phyloP scores from a whole-genome alignment of 2,113 vertebrate species.

The Halcyon malimbica region DNA sequence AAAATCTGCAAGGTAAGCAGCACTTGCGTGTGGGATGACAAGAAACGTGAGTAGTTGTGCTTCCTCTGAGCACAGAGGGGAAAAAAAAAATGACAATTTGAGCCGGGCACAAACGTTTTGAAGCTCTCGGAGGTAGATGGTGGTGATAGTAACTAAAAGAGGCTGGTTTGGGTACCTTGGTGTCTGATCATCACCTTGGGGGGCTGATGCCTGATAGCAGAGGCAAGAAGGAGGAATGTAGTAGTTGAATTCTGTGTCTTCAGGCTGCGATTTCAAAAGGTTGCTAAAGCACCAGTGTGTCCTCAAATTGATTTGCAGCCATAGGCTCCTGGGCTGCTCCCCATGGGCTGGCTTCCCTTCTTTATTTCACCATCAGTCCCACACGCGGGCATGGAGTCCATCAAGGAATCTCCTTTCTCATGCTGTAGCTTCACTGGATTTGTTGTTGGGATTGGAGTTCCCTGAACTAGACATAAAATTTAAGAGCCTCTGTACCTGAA shows the following conservation, averaged over 20 bases:
- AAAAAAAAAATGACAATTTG: not conserved
- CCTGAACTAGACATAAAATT: not conserved
- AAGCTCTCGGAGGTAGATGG: fast-evolving
- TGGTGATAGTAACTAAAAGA: fast-evolving
- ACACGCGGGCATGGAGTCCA: fast-evolving
- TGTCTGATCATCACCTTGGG: not conserved
- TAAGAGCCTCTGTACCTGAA: not conserved
- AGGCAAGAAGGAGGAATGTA: not conserved
- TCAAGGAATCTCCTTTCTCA: not conserved
- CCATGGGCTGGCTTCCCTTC: not conserved
- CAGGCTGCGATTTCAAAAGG: not conserved
- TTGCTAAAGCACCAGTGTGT: not conserved
- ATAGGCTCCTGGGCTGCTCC: not conserved
- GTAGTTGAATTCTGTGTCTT: not conserved
- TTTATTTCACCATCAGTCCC: not conserved
- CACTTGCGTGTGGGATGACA: not conserved
- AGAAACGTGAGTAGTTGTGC: not conserved
- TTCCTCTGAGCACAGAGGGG: not conserved
- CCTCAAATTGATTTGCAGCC: not conserved
- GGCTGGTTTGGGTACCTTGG: fast-evolving
- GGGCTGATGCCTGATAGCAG: not conserved
- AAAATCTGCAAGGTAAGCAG: not conserved
- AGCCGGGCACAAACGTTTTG: not conserved
- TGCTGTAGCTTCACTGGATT: fast-evolving
- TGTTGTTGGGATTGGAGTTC: not conserved